These are phyloP conservation scores for Drosophila longiperda DNA, from an alignment of 2,888 invertebrate species.

Conservation along the genomic window DNA sequence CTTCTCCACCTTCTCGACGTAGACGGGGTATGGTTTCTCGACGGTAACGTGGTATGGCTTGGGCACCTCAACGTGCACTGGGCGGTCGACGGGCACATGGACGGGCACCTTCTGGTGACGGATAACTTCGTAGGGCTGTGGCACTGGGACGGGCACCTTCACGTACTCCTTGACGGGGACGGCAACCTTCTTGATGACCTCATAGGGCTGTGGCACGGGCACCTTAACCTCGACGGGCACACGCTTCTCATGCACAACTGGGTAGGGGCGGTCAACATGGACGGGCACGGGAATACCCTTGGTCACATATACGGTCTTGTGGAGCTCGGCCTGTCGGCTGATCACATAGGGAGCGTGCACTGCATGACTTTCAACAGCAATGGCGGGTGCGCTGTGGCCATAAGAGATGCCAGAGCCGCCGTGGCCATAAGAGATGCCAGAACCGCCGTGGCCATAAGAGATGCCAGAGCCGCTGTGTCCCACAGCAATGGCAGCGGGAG, in stretches of 20 bases:
- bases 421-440: too few species aligned
- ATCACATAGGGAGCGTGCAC: conserved; percentile 77
- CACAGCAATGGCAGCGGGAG: conserved; percentile 17
- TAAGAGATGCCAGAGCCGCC: conserved; percentile 71
- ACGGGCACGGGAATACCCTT: conserved; percentile 91
- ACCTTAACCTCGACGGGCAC: conserved; percentile 88
- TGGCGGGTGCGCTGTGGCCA: conserved; percentile 59
- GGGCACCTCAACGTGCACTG: conserved; percentile 89
- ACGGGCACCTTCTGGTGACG: conserved; percentile 88
- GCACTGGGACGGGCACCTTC: conserved; percentile 88
- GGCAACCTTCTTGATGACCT: conserved; percentile 89
- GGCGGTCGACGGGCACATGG: conserved; percentile 88
- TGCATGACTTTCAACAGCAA: conserved; percentile 72
- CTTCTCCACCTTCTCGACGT: conserved; percentile 87
- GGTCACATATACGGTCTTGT: conserved; percentile 90
- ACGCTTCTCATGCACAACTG: conserved; percentile 88
- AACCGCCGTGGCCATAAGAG: conserved; percentile 75
- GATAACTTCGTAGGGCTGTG: conserved; percentile 86
- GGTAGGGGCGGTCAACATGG: conserved; percentile 90
- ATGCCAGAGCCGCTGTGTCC: conserved; percentile 69
- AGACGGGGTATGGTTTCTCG: conserved; percentile 87
- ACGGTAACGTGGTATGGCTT: conserved; percentile 90
- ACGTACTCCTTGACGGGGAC: conserved; percentile 89
- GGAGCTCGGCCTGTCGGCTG: conserved; percentile 86
- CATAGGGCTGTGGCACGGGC: conserved; percentile 89